phyloP scores from a whole-genome alignment of 2,797 vertebrate genomes.

The Dendrocincla fuliginosa region DNA sequence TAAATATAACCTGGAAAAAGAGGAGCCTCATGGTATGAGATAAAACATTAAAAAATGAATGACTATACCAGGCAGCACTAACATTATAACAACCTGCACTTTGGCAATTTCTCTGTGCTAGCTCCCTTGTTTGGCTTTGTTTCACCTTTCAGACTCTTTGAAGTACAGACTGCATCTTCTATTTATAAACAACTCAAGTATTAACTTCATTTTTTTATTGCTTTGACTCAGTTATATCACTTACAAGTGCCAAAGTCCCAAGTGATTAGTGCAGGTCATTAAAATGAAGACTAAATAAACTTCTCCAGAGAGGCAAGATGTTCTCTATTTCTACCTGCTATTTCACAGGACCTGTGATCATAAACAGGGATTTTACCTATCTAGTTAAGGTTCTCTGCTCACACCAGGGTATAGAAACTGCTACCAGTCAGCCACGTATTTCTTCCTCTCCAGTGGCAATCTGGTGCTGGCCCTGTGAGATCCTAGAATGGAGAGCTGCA shows the following conservation, averaged over 20 bases:
- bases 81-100: not conserved
- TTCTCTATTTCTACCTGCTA: not conserved
- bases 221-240: not conserved
- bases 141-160: not conserved
- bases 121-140: not conserved
- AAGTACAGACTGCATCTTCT: not conserved
- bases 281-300: constrained; percentile 5
- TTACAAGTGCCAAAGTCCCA: not conserved
- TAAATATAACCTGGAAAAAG: not conserved
- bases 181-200: not conserved
- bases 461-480: not conserved
- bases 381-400: not conserved
- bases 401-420: not conserved
- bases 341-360: not conserved
- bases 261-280: not conserved
- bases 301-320: not conserved
- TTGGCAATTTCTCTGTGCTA: not conserved
- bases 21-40: accelerated
- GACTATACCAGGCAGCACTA: not conserved
- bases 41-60: not conserved
- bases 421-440: not conserved
- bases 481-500: not conserved
- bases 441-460: not conserved
- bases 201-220: not conserved
- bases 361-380: not conserved